Evolutionary conservation across 2,888 invertebrate genomes (phyloP).

Genomic region (Eudemis profundana): DNA sequence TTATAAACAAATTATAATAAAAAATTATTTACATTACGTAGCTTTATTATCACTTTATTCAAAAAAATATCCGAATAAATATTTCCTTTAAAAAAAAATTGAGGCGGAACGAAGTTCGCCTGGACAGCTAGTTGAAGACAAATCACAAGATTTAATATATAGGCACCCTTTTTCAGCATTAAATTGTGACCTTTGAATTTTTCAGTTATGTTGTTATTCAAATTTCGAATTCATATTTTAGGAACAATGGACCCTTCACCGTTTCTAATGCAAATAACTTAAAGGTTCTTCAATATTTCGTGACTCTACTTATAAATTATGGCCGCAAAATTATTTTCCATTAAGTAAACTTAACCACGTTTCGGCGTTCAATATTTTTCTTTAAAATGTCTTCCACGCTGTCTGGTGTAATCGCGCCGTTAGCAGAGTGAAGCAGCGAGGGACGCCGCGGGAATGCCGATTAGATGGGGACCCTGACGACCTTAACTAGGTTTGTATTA

Average conservation of each 20-base stretch:
- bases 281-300: neutral
- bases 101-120: too few relatives aligned
- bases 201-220: neutral
- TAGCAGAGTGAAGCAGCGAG: conserved; percentile 22
- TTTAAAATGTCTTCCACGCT: conserved; percentile 21
- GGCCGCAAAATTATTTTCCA: neutral
- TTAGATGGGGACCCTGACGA: conserved; percentile 57
- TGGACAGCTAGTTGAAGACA: too few relatives aligned
- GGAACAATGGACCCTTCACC: neutral
- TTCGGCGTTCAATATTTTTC: conserved; percentile 19
- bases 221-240: neutral
- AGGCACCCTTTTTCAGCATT: too few relatives aligned
- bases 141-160: neutral
- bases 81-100: too few relatives aligned
- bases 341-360: neutral
- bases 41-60: too few relatives aligned
- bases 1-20: too few relatives aligned
- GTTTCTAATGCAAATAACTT: neutral
- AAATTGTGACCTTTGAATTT: neutral
- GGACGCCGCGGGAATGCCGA: conserved; percentile 50
- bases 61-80: too few relatives aligned
- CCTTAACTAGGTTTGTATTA: conserved; percentile 72
- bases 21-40: too few relatives aligned
- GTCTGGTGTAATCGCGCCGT: conserved; percentile 28
- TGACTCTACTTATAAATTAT: conserved; percentile 6